These are phyloP conservation scores for Lordiphosa stackelbergi DNA, from an alignment of 1,140 invertebrate genomes.

Conservation along the genomic window DNA sequence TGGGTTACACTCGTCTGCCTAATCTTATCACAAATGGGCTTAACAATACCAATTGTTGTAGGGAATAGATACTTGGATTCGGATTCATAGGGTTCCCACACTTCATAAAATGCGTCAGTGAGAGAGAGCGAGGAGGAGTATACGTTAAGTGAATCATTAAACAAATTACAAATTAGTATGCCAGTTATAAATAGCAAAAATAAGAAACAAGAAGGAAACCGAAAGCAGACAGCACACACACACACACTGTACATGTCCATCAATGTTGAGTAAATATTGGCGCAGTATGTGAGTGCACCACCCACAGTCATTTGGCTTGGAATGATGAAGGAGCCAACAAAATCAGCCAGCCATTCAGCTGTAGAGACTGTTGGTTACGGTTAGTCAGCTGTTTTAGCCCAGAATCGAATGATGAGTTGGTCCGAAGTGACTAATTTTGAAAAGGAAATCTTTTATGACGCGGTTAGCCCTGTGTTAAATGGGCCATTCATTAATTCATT, in stretches of 20 bases:
- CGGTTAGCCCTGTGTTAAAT: conserved; percentile 1
- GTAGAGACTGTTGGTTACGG: conserved; percentile 3
- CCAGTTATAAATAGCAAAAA: conserved; percentile 51
- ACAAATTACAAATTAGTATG: conserved; percentile 56
- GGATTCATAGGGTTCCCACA: conserved; percentile 36
- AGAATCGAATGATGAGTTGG: background rate
- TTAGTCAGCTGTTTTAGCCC: conserved; percentile 42
- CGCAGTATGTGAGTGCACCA: conserved; percentile 38
- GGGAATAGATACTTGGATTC: background rate
- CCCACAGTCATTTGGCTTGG: conserved; percentile 28
- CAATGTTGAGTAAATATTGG: conserved; percentile 57
- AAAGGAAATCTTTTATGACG: conserved; percentile 20
- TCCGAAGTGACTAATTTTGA: background rate
- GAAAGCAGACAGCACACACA: conserved; percentile 13
- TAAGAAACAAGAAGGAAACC: conserved; percentile 33
- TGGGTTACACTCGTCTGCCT: background rate
- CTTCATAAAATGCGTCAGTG: conserved; percentile 28
- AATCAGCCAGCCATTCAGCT: conserved; percentile 5
- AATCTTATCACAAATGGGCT: conserved; percentile 36
- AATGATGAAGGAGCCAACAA: conserved; percentile 5
- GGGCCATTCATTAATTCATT: background rate
- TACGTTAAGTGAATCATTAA: conserved; percentile 51
- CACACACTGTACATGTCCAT: conserved; percentile 36
- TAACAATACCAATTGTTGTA: conserved; percentile 14
- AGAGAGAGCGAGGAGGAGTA: background rate